Evolutionary conservation across 2,888 invertebrate genomes (phyloP).

Genomic region (Sinelater perroti): DNA sequence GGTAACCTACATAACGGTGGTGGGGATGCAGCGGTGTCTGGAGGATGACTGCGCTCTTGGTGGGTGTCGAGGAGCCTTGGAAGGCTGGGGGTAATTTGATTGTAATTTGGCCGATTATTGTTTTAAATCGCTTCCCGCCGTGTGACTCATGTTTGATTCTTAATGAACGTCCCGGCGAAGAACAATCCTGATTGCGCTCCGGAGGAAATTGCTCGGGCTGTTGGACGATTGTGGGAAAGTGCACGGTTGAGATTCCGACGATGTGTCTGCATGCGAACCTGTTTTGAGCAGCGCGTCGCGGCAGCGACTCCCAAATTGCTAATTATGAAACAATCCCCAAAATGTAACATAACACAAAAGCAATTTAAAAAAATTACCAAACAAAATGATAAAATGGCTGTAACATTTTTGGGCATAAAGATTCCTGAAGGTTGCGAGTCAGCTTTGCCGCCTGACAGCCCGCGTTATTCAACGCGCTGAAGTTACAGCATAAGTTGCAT

Average conservation of each 20-base stretch:
- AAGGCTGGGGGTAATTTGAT: conserved; percentile 32
- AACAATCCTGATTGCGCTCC: background rate
- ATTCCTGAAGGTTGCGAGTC: too few relatives aligned
- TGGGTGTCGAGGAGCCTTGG: conserved; percentile 33
- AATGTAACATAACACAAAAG: too few relatives aligned
- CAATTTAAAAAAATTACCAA: too few relatives aligned
- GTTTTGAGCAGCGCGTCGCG: background rate
- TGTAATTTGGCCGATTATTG: conserved; percentile 18
- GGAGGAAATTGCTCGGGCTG: background rate
- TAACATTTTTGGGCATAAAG: too few relatives aligned
- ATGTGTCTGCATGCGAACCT: conserved; percentile 15
- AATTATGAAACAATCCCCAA: too few relatives aligned
- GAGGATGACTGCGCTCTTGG: conserved; percentile 53
- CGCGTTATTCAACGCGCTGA: too few relatives aligned
- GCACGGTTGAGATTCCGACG: conserved; percentile 13
- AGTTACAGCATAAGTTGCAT: too few relatives aligned
- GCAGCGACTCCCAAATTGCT: too few relatives aligned
- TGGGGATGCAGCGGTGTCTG: conserved; percentile 52
- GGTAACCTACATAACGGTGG: conserved; percentile 58
- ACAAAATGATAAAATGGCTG: too few relatives aligned
- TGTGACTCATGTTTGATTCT: conserved; percentile 10
- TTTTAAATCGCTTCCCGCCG: conserved; percentile 15
- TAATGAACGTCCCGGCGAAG: conserved; percentile 1
- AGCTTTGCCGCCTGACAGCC: too few relatives aligned
- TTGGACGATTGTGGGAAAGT: conserved; percentile 2